phyloP scores from a whole-genome alignment of 2,888 invertebrate genomes.

The Orchestes rusci region DNA sequence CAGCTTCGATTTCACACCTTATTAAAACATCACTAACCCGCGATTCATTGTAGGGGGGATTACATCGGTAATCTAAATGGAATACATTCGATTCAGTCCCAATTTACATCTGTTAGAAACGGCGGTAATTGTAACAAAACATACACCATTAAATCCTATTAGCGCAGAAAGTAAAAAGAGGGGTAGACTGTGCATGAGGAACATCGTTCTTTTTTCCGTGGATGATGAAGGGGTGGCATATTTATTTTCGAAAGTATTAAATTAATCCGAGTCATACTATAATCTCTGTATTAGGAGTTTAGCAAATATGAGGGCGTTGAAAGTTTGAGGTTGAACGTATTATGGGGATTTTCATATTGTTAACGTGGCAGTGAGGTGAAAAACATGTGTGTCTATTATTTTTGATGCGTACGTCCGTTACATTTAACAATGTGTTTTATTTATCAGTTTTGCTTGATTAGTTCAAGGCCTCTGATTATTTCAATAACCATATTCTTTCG shows the following conservation, averaged over 20 bases:
- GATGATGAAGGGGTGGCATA: constrained; percentile 11
- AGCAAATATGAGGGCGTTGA: too few relatives aligned
- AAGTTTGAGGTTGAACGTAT: too few relatives aligned
- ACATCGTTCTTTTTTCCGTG: constrained; percentile 5
- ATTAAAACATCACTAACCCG: constrained; percentile 31
- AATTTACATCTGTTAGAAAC: constrained; percentile 39
- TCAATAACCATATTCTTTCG: too few relatives aligned
- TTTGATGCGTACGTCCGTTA: too few relatives aligned
- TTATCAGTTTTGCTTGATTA: too few relatives aligned
- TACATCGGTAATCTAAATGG: constrained; percentile 35
- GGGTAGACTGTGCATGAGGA: constrained; percentile 3
- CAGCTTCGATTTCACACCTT: constrained; percentile 28
- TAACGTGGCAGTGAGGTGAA: too few relatives aligned
- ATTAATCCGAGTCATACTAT: constrained; percentile 21
- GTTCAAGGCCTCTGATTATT: too few relatives aligned
- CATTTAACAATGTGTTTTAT: too few relatives aligned
- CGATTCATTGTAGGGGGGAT: constrained; percentile 33
- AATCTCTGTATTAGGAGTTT: constrained; percentile 19
- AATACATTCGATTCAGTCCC: constrained; percentile 17
- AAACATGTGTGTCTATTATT: too few relatives aligned
- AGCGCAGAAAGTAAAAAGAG: constrained; percentile 18
- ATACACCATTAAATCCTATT: constrained; percentile 37
- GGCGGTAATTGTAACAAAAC: constrained; percentile 41
- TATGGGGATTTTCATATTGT: too few relatives aligned
- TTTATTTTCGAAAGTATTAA: constrained; percentile 21